Evolutionary conservation across 2,888 invertebrate genomes (phyloP).

Genomic region (Sinotaia quadrata): DNA sequence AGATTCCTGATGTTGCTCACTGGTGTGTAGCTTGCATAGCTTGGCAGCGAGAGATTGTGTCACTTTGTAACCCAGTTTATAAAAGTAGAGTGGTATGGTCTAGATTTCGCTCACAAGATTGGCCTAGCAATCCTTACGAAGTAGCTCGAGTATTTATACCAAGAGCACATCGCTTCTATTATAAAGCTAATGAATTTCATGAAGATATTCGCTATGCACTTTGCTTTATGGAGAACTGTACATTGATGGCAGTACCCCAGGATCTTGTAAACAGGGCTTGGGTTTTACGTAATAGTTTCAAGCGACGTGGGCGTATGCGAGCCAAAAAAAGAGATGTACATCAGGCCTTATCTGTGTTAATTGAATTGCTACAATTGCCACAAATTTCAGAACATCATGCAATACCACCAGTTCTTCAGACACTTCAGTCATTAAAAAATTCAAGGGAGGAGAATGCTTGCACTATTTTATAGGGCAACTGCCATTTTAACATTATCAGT

Average conservation of each 20-base stretch:
- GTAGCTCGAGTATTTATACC: slow-evolving; percentile 42
- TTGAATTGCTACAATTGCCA: slow-evolving; percentile 27
- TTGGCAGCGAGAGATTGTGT: slow-evolving; percentile 38
- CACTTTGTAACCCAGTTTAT: slow-evolving; percentile 34
- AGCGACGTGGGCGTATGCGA: slow-evolving; percentile 34
- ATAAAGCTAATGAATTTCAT: slow-evolving; percentile 43
- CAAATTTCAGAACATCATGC: slow-evolving; percentile 29
- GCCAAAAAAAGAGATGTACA: slow-evolving; percentile 29
- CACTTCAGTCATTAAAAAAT: slow-evolving; percentile 18
- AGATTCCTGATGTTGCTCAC: background rate
- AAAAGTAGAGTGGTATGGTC: slow-evolving; percentile 35
- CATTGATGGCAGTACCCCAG: slow-evolving; percentile 24
- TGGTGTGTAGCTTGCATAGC: slow-evolving; percentile 38
- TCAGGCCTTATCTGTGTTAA: slow-evolving; percentile 27
- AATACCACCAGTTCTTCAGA: slow-evolving; percentile 27
- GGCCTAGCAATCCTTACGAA: slow-evolving; percentile 43
- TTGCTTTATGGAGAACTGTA: slow-evolving; percentile 41
- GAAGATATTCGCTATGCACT: slow-evolving; percentile 42
- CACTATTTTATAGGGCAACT: slow-evolving; percentile 14
- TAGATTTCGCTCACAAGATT: slow-evolving; percentile 35
- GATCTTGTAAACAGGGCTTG: slow-evolving; percentile 36
- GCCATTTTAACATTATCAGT: background rate
- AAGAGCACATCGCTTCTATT: slow-evolving; percentile 42
- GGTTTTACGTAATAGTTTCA: slow-evolving; percentile 35
- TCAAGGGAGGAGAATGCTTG: slow-evolving; percentile 27